Conservation (phyloP, 2,113 vertebrate genomes). For the Eubucco bourcierii region DNA sequence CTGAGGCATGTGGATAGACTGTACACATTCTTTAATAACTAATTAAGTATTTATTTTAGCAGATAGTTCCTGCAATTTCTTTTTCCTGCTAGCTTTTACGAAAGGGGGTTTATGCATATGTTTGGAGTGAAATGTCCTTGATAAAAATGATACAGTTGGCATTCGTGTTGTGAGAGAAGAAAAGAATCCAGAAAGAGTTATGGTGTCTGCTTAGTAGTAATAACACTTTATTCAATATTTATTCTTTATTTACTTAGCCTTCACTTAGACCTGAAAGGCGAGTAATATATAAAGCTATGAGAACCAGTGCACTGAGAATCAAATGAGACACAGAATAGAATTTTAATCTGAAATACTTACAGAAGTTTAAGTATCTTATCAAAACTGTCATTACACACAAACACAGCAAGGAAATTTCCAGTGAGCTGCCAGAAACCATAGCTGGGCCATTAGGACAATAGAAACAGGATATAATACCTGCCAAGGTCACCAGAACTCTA, state of each 20-base stretch:
- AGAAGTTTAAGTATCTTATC: neutral
- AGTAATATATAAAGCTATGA: neutral
- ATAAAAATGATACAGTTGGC: neutral
- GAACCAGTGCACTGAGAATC: neutral
- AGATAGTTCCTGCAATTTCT: neutral
- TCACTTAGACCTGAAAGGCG: neutral
- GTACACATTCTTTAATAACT: neutral
- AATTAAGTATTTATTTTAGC: neutral
- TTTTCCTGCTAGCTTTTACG: neutral
- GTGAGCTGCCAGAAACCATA: neutral
- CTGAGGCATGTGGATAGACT: neutral
- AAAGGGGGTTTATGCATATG: neutral
- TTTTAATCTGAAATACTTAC: neutral
- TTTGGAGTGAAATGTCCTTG: neutral
- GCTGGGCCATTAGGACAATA: slow-evolving; percentile 1
- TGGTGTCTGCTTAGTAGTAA: neutral
- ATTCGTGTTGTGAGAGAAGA: neutral
- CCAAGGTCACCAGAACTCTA: slow-evolving; percentile 5
- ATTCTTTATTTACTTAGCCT: neutral
- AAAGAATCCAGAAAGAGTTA: neutral
- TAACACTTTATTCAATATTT: neutral
- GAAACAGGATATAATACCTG: neutral
- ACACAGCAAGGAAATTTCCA: neutral
- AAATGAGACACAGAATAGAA: neutral
- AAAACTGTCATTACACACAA: neutral